These are phyloP conservation scores for Limnothrissa miodon DNA, from an alignment of 2,113 vertebrate genomes.

Conservation along the genomic window DNA sequence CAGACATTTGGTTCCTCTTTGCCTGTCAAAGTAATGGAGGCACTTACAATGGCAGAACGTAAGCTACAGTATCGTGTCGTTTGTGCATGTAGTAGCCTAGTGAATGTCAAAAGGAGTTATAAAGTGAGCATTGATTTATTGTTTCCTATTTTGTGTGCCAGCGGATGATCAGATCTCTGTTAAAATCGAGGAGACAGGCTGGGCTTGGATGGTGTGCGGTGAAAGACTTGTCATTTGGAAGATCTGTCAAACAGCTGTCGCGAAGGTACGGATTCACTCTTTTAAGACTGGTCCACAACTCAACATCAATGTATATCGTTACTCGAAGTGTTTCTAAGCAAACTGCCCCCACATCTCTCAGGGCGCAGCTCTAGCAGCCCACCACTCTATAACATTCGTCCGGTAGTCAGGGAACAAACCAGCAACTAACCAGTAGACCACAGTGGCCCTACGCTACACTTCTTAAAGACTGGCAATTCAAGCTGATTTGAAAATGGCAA, in stretches of 20 bases:
- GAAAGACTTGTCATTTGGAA: constrained; percentile 93
- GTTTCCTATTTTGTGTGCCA: constrained; percentile 45
- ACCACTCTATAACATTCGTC: no score
- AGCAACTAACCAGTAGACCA: no score
- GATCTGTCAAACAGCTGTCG: constrained; percentile 82
- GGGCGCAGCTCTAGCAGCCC: no score
- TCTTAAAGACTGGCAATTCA: no score
- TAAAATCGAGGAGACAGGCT: constrained; percentile 85
- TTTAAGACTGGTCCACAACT: no score
- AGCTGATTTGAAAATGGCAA: no score
- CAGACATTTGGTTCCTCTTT: constrained; percentile 89
- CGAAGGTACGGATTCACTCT: no score
- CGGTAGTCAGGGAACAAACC: no score
- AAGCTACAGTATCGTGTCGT: constrained; percentile 9
- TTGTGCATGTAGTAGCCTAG: not conserved
- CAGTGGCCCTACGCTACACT: no score
- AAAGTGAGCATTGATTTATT: constrained; percentile 14
- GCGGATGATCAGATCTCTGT: constrained; percentile 82
- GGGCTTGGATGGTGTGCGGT: constrained; percentile 90
- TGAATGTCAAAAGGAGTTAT: not conserved
- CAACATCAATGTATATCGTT: no score
- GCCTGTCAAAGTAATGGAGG: constrained; percentile 96
- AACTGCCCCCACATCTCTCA: no score
- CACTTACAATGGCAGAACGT: constrained; percentile 84
- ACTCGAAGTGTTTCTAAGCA: no score